A percentile compares a stretch with the other conserved stretches of the same genome.
These are phyloP conservation scores for Ceratina japonica DNA, from an alignment of 1,140 invertebrate species.

Conservation along the genomic window DNA sequence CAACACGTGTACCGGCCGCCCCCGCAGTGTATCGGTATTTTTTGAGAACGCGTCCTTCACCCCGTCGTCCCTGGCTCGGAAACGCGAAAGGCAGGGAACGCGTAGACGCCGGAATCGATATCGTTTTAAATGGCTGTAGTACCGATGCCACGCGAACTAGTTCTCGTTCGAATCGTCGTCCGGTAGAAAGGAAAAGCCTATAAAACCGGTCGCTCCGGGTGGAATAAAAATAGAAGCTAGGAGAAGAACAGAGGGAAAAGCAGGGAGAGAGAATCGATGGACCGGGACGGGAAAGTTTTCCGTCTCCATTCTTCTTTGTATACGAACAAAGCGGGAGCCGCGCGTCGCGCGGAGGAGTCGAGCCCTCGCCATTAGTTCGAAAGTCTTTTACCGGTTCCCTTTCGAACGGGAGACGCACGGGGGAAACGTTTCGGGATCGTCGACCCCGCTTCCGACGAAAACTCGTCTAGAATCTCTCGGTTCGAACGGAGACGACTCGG, in stretches of 20 bases:
- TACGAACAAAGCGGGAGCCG: constrained; percentile 36
- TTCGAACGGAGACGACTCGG: too few relatives aligned
- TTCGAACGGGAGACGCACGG: constrained; percentile 21
- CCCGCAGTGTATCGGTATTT: background rate
- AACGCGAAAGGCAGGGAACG: background rate
- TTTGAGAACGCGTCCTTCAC: constrained; percentile 9
- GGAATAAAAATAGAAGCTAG: constrained; percentile 13
- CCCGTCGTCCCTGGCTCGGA: background rate
- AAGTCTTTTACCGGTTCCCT: constrained; percentile 41
- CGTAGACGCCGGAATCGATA: background rate
- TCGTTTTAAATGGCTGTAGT: background rate
- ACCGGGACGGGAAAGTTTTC: constrained; percentile 44
- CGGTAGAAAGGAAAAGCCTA: constrained; percentile 21
- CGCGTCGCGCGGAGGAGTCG: constrained; percentile 38
- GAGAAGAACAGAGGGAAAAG: background rate
- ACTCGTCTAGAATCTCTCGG: too few relatives aligned
- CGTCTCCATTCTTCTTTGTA: constrained; percentile 42
- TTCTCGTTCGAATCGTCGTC: constrained; percentile 17
- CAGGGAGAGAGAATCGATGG: constrained; percentile 52
- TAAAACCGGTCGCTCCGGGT: constrained; percentile 7
- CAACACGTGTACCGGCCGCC: too few relatives aligned
- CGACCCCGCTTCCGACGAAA: background rate
- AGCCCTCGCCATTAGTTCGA: constrained; percentile 42
- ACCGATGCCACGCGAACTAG: constrained; percentile 4
- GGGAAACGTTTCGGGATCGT: constrained; percentile 41